Conservation (phyloP, 1,140 invertebrate species). For the Drosophila varians region DNA sequence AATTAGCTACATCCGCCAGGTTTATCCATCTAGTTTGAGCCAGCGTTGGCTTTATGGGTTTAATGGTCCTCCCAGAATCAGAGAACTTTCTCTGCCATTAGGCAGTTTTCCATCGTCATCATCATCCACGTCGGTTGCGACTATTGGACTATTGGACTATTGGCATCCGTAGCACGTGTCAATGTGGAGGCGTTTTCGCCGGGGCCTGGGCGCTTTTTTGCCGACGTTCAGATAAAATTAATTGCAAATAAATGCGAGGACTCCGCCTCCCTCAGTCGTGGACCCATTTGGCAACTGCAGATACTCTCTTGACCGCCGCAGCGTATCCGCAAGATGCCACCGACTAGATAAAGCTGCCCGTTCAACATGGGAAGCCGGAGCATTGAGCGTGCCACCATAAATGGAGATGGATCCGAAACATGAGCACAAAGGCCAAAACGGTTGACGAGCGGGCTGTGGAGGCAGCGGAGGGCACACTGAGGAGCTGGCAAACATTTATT, state of each 20-base stretch:
- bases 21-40: not conserved
- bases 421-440: constrained; percentile 26
- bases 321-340: constrained; percentile 68
- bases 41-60: constrained; percentile 6
- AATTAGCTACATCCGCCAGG: constrained; percentile 64
- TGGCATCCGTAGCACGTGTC: constrained; percentile 53
- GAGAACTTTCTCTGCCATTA: constrained; percentile 27
- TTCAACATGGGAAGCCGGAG: constrained; percentile 63
- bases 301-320: constrained; percentile 46
- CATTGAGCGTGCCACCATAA: constrained; percentile 55
- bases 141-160: not conserved
- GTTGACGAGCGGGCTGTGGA: not conserved
- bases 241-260: constrained; percentile 57
- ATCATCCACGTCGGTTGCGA: constrained; percentile 3
- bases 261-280: constrained; percentile 7
- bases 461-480: constrained; percentile 6
- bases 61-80: constrained; percentile 15
- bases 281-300: constrained; percentile 26
- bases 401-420: constrained; percentile 62
- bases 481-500: constrained; percentile 76
- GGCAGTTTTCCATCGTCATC: constrained; percentile 17
- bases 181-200: constrained; percentile 41
- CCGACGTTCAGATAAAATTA: constrained; percentile 63
- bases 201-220: constrained; percentile 43
- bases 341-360: constrained; percentile 56